A percentile compares a stretch with the other conserved stretches of the same genome.
Evolutionary conservation across 2,888 invertebrate species (phyloP).

Genomic region (Napeogenes sylphis): DNA sequence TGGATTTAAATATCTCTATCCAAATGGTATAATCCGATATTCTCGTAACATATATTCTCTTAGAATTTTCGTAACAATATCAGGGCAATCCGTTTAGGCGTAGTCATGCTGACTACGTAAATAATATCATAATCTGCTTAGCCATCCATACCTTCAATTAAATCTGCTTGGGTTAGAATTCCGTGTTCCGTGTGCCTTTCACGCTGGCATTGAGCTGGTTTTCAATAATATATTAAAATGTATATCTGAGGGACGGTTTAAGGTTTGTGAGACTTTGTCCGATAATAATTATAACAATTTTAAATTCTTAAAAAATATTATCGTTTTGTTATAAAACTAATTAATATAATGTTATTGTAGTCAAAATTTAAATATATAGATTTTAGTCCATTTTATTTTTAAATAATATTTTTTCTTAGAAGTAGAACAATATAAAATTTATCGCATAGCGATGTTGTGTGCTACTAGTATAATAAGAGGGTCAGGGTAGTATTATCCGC

Average conservation of each 20-base stretch:
- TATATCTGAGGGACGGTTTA: conserved; percentile 25
- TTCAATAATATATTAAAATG: conserved; percentile 41
- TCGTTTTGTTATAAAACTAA: too few relatives aligned
- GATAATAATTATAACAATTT: conserved; percentile 10
- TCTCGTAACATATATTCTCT: background rate
- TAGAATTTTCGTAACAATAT: conserved; percentile 2
- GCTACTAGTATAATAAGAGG: conserved; percentile 17
- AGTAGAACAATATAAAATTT: background rate
- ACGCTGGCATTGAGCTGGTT: conserved; percentile 35
- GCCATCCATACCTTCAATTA: conserved; percentile 48
- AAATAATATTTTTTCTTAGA: background rate
- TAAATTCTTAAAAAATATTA: background rate
- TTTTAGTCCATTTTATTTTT: background rate
- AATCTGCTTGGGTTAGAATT: conserved; percentile 31
- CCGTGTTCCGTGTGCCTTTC: conserved; percentile 17
- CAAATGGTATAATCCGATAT: too few relatives aligned
- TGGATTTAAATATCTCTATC: too few relatives aligned
- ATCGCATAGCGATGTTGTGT: conserved; percentile 8
- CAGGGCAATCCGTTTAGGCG: conserved; percentile 15
- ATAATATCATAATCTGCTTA: conserved; percentile 40
- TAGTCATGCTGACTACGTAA: conserved; percentile 29
- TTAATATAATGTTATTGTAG: too few relatives aligned
- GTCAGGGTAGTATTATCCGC: conserved; percentile 38
- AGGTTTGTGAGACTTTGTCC: conserved; percentile 8
- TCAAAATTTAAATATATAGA: background rate